phyloP scores from a whole-genome alignment of 2,888 invertebrate species.

The Agapostemon virescens region DNA sequence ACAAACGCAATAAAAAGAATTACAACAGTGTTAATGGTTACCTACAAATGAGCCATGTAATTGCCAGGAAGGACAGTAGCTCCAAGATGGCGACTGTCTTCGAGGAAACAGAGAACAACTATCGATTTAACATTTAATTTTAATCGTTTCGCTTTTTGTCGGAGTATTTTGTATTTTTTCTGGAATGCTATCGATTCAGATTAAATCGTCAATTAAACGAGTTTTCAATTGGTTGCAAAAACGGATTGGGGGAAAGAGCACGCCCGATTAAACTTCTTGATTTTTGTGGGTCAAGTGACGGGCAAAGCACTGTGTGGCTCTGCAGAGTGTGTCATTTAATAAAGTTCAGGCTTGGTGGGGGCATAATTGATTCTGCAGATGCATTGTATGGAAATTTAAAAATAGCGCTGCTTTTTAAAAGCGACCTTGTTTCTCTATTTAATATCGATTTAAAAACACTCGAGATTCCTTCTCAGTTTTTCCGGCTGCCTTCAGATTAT shows the following conservation, averaged over 20 bases:
- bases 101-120: neutral
- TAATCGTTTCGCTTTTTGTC: neutral
- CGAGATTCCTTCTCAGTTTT: neutral
- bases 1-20: slow-evolving; percentile 15
- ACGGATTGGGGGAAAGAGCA: neutral
- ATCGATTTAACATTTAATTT: neutral
- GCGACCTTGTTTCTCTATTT: too few relatives aligned
- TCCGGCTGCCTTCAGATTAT: too few relatives aligned
- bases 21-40: slow-evolving; percentile 19
- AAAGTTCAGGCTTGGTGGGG: neutral
- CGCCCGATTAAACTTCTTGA: neutral
- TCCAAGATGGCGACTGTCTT: neutral
- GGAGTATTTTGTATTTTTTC: neutral
- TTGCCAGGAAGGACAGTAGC: neutral
- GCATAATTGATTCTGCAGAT: neutral
- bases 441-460: neutral
- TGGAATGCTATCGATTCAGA: neutral
- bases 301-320: too few relatives aligned
- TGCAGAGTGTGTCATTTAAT: neutral
- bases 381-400: neutral
- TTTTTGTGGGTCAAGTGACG: neutral
- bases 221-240: neutral
- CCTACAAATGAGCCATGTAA: neutral
- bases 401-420: too few relatives aligned
- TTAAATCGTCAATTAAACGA: neutral